Base-by-base conservation (phyloP, 2,888 invertebrate genomes). In the Orchesellides sinensis region DNA sequence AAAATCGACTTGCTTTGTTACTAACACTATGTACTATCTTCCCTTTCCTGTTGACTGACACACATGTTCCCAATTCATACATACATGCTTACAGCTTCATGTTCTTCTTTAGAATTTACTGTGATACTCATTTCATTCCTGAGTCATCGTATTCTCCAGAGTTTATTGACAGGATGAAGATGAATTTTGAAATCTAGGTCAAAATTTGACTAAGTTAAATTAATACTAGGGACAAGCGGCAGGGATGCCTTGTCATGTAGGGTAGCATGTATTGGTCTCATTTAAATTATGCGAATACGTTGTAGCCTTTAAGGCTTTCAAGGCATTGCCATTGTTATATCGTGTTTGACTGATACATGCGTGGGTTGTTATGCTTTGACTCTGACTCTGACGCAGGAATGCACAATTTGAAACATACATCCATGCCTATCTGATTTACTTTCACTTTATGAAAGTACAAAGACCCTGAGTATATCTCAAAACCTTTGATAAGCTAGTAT, bases 181-280 rank as follows among this genome's bases (percentile, higher is more conserved):
- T 80, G 79, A 80, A 72, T 80, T 80, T 80, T 80, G 79, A 80
- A 80, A 80, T 80, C 79, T 80, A 72, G 79, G 79, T 80, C 72
- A 72, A 65, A 70, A 80, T 80, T 65, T 72, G 79, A 80, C 79
- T 80, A 80, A 80, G 79, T 80, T 72, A 80, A 80, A 80, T 80
- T 80, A 80, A 80, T 72, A 52, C 72, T 23, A 21, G 72, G 66
- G 79, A 80, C 79, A 80, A 80, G 79, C 66, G 72, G 54, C 72
- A 65, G 65, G 72, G 45, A 80, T 78, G 68, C n/a, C n/a, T n/a
- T n/a, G n/a, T n/a, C n/a, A n/a, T n/a, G n/a, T n/a, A n/a, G n/a
- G n/a, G n/a, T n/a, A n/a, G n/a, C n/a, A n/a, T n/a, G n/a, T n/a
- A n/a, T n/a, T n/a, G n/a, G n/a, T n/a, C n/a, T n/a, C n/a, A n/a